Evolutionary conservation across 2,113 vertebrate genomes (phyloP), one percentile per base, ranked within the genome.

Genomic region (Callipepla squamata): DNA sequence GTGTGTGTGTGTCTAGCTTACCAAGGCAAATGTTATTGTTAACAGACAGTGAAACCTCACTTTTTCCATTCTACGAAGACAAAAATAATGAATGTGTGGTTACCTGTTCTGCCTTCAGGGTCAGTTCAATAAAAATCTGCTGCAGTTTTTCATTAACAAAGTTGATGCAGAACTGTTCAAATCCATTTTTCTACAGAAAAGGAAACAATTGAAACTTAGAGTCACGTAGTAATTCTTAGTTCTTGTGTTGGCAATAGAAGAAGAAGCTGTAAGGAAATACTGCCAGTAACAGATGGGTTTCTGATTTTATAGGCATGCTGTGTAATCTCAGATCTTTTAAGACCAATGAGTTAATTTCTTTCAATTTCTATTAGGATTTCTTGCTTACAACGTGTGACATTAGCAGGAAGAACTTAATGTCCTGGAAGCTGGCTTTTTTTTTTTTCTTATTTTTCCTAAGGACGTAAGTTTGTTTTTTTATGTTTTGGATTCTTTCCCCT

Each of bases 161-260:
- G 98, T 99, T 99, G 97, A 99, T 99, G 97, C 99, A 99, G 92
- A 99, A 99, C 97, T 99, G 99, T 94, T 99, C 99, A 80, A 99
- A 99, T 80, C 99, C 99, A 87, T 99, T 99, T 99, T 99, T 99
- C 99, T 99, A 94, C 2, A 94, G 70, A 80, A 96, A 89, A 80
- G 18, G 42, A 92, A 96, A 70, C 62, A 82, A 73, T 69, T 61
- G 32, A 58, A 72, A 65, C 74, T 94, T 70, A 95, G 79, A 57
- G 61, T 83, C 15, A 5, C 53, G 51, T 18, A 78, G 2, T 50
- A 68, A 87, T 45, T 91, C 76, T 74, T 45, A 67, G 30, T n/a
- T 83, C 26, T 87, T 66, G 61, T 6, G 40, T 53, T 85, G 62
- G 68, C 82, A 85, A 47, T 55, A 53, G 42, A 25, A n/a, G 61